phyloP scores from a whole-genome alignment of 2,113 vertebrate species.

The Irena cyanogastra region DNA sequence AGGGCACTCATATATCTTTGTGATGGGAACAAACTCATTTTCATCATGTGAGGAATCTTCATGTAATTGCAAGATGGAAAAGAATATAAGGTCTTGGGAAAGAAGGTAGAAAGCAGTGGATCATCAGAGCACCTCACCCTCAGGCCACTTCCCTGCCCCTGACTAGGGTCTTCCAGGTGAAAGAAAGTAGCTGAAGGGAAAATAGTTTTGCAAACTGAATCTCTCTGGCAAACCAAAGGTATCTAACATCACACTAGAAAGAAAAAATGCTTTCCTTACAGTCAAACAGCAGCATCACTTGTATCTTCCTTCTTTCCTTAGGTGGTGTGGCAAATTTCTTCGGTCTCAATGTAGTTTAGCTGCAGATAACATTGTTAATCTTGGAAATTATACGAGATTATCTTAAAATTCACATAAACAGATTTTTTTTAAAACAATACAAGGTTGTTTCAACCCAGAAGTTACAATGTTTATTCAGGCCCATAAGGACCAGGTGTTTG shows the following conservation, averaged over 20 bases:
- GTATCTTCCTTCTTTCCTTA: neutral
- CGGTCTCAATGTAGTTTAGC: neutral
- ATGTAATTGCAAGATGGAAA: neutral
- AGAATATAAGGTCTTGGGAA: neutral
- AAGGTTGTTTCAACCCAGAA: neutral
- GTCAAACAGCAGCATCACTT: neutral
- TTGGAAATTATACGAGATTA: neutral
- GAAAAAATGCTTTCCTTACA: neutral
- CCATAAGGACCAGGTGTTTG: neutral
- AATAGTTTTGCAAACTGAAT: neutral
- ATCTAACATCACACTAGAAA: neutral
- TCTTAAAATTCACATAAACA: neutral
- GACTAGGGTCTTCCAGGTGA: neutral
- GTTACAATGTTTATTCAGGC: neutral
- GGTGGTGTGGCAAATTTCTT: neutral
- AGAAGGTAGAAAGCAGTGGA: neutral
- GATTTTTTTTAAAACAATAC: neutral
- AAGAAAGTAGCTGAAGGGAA: neutral
- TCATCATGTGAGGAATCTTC: neutral
- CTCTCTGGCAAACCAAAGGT: neutral
- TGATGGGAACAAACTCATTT: neutral
- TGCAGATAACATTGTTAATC: neutral
- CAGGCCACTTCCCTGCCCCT: neutral
- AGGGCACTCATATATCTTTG: neutral
- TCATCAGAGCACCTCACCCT: neutral